Conservation (phyloP, 2,113 vertebrate genomes). For the Phainopepla nitens region DNA sequence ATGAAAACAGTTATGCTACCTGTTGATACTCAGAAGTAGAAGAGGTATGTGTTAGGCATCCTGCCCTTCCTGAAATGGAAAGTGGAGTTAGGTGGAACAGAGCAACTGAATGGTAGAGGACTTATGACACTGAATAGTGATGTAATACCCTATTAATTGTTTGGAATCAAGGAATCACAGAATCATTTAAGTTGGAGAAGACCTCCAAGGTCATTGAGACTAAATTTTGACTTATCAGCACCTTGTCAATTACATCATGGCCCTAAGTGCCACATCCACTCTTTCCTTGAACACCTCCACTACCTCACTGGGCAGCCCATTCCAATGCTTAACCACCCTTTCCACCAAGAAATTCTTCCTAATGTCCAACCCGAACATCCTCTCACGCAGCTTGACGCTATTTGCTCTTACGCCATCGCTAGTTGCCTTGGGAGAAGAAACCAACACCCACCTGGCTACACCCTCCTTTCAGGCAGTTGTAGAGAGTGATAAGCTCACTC, state of each 20-base stretch:
- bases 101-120: neutral
- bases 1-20: neutral
- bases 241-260: neutral
- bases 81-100: neutral
- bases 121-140: accelerated
- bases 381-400: neutral
- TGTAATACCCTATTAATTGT: neutral
- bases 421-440: neutral
- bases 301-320: accelerated
- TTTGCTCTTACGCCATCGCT: neutral
- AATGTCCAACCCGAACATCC: neutral
- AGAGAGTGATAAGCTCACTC: too few relatives aligned
- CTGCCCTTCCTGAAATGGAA: neutral
- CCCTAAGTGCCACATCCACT: accelerated
- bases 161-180: neutral
- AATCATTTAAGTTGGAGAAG: neutral
- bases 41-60: neutral
- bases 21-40: neutral
- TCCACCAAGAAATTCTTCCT: neutral
- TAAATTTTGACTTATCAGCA: neutral
- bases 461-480: neutral
- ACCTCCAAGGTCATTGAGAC: neutral
- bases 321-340: neutral
- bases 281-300: too few relatives aligned
- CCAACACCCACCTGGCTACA: accelerated